phyloP scores from a whole-genome alignment of 2,888 invertebrate genomes.

The Pecten maximus region DNA sequence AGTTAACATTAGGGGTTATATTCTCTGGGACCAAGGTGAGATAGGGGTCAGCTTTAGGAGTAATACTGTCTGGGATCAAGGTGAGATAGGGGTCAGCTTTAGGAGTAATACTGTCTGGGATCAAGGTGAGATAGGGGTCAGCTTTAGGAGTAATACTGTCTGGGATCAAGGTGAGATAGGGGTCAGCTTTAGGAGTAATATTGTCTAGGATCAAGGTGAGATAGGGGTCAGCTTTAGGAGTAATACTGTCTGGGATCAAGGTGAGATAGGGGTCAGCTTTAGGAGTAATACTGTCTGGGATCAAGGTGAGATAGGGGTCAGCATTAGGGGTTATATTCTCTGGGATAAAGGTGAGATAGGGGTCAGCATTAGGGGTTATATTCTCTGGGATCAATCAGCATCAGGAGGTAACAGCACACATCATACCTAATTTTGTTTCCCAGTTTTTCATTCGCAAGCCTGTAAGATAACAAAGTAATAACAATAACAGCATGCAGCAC shows the following conservation, averaged over 20 bases:
- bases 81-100: too few species aligned
- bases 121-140: not conserved
- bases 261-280: not conserved
- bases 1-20: too few species aligned
- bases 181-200: too few species aligned
- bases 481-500: slow-evolving; percentile 6
- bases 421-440: slow-evolving; percentile 80
- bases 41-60: not conserved
- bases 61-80: too few species aligned
- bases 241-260: not conserved
- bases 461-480: slow-evolving; percentile 57
- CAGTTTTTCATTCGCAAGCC: slow-evolving; percentile 81
- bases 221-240: not conserved
- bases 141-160: not conserved
- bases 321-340: too few species aligned
- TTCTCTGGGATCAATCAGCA: not conserved
- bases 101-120: too few species aligned
- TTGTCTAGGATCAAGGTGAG: not conserved
- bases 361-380: too few species aligned
- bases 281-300: too few species aligned
- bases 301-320: too few species aligned
- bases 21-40: not conserved
- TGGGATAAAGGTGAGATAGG: too few species aligned
- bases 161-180: too few species aligned
- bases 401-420: not conserved